phyloP scores from a whole-genome alignment of 2,797 vertebrate species.

The Neosilurus mollespiculum region DNA sequence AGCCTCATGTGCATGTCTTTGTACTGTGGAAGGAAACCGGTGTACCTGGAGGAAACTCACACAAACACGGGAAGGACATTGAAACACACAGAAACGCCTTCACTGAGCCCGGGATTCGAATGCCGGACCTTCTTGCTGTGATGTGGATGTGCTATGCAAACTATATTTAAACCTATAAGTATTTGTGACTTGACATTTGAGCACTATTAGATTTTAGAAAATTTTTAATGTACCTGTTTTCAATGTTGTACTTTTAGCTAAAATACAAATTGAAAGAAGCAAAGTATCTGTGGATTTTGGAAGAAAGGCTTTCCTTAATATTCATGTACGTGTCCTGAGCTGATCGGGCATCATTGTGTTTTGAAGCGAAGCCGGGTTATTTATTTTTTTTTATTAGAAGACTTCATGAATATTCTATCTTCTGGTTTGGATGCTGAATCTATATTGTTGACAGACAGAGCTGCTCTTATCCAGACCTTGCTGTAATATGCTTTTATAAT shows the following conservation, averaged over 20 bases:
- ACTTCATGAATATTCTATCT: not conserved
- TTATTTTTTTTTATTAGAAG: not conserved
- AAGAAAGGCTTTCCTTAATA: not conserved
- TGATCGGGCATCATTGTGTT: not conserved
- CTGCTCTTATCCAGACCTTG: not conserved
- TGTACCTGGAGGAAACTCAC: too few species aligned
- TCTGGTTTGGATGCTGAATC: not conserved
- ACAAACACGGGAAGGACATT: too few species aligned
- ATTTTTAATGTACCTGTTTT: not conserved
- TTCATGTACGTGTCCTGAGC: not conserved
- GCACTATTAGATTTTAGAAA: not conserved
- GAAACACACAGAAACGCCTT: too few species aligned
- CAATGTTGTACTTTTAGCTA: not conserved
- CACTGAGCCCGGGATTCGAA: too few species aligned
- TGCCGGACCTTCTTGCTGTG: too few species aligned
- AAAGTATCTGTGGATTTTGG: not conserved
- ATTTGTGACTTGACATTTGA: not conserved
- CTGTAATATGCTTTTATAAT: conserved; percentile 9
- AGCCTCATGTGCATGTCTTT: too few species aligned
- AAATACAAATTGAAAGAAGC: not conserved
- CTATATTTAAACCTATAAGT: not conserved
- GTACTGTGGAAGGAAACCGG: too few species aligned
- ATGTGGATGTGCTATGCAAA: too few species aligned
- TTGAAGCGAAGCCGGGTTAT: not conserved
- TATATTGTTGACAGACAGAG: not conserved